phyloP scores from a whole-genome alignment of 2,797 vertebrate species.

The Leucoraja ocellata region DNA sequence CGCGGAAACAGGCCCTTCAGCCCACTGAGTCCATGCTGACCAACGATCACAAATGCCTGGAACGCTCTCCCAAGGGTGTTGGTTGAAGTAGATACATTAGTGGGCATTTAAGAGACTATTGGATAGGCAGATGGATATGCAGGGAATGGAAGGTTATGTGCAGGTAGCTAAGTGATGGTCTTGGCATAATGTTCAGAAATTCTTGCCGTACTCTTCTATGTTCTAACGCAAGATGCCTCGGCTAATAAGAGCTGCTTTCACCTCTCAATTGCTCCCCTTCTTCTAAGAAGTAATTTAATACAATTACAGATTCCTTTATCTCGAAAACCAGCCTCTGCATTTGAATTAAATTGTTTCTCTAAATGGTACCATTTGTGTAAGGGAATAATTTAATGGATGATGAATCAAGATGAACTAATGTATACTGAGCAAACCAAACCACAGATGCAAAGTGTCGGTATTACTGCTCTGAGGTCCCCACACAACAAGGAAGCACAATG shows the following conservation, averaged over 20 bases:
- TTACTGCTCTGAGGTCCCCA: neutral
- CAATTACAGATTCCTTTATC: neutral
- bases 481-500: neutral
- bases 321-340: neutral
- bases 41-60: too few relatives aligned
- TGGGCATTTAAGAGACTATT: too few relatives aligned
- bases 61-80: too few relatives aligned
- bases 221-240: neutral
- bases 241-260: neutral
- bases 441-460: neutral
- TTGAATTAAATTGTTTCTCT: conserved; percentile 20
- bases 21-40: too few relatives aligned
- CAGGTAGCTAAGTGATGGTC: too few relatives aligned
- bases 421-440: neutral
- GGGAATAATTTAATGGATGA: conserved; percentile 31
- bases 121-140: too few relatives aligned
- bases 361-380: neutral
- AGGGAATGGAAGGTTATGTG: too few relatives aligned
- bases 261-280: neutral
- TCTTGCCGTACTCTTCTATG: too few relatives aligned
- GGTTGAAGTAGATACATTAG: too few relatives aligned
- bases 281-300: neutral
- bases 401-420: conserved; percentile 22
- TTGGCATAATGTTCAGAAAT: too few relatives aligned
- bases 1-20: too few relatives aligned